Evolutionary conservation across 2,888 invertebrate genomes (phyloP), one percentile per base, ranked within the genome.

Genomic region (Antheraea yamamai): DNA sequence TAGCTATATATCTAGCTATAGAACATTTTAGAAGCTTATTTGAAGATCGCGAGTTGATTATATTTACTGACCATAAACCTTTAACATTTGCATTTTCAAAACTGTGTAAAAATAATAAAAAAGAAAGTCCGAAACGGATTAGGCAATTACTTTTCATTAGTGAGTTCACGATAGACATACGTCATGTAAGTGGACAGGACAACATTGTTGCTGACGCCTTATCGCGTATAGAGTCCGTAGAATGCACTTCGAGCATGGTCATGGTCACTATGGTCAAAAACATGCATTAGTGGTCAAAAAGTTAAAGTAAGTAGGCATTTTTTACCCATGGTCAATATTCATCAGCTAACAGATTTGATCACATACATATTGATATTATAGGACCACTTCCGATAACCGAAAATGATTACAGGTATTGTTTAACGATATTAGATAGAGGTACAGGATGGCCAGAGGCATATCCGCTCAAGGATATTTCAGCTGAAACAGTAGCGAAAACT

Each of bases 131-230:
- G 6, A 70, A 75, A 72, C 58, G 75, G 12, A 52, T 26, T n/a
- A 64, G 77, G 18, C 75, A 77, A 2, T 58, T 75, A 4, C 61
- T 64, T 20, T 77, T 30, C 20, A 77, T 77, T 23, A 74, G 75
- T 14, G 75, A 77, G 55, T 77, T 72, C 20, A 55, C 55, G 55
- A 55, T 18, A 16, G 55, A 55, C 55, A 55, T 55, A 55, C 18
- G 55, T 18, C 55, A 55, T 4, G 55, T 55, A 18, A 55, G 55
- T 20, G 55, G 6, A 18, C 55, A 55, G 16, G 55, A 55, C 1
- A 55, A 55, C 18, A 55, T 55, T 55, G 55, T 55, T 55, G 55
- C 55, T 8, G 55, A 55, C 55, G 55, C 55, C 16, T 20, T 55
- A 55, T 55, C 55, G 18, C 55, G 55, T 18, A 55, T 55, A 55